Evolutionary conservation across 2,888 invertebrate species (phyloP), one percentile per base, ranked within the genome.

Genomic region (Ametastegia equiseti): DNA sequence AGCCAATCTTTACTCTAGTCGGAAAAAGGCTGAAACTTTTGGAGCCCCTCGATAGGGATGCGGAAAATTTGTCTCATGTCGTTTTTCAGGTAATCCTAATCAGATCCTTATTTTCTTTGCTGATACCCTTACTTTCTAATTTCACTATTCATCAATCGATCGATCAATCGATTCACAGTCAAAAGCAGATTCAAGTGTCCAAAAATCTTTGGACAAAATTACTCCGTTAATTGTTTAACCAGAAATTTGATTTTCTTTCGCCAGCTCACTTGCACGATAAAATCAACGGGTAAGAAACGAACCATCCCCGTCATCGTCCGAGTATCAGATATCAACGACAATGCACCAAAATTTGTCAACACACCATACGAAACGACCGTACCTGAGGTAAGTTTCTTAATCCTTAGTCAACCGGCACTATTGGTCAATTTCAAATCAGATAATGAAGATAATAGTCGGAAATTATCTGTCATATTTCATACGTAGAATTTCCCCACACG

Each of bases 261-360:
- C 54, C 75, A 97, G 97, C 93, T 97, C 91, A 95, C 96, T 84
- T 97, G 97, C 91, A 96, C 96, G 85, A 95, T 97, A 87, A 95
- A 95, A 92, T 94, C 95, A 77, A 96, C 96, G 65, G 95, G 95
- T 92, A 97, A 96, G 91, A 95, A 96, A 91, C 94, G 96, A 85
- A 97, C 96, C 83, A 96, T 97, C 91, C 97, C 97, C 81, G 95
- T 97, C 86, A 97, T 97, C 90, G 97, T 97, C 85, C 94, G 97
- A 92, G 96, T 97, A 87, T 97, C 97, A 50, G 97, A 98, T 92
- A 95, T 97, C 90, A 97, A 98, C 90, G 97, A 98, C 92, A 98
- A 98, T 92, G 95, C 96, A 79, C 97, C 97, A 39, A 94, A 95
- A 88, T 97, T 98, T 92, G 94, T 96, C 90, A 96, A 96, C 89